Base-by-base conservation (phyloP, 1,140 invertebrate genomes). In the Calephelis virginiensis region DNA sequence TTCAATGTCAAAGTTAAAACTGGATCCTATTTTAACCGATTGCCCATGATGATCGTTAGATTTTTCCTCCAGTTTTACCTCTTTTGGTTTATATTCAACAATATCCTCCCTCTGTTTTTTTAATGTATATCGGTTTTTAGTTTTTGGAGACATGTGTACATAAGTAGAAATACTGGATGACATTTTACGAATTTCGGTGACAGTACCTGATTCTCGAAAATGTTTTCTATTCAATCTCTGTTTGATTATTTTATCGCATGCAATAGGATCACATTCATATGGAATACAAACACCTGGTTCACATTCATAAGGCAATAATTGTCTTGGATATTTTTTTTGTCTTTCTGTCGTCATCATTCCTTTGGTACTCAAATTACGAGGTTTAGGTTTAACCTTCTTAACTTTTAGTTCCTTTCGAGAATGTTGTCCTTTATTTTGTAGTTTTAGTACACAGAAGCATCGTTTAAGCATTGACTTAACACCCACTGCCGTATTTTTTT, bases 231-330 rank as follows among this genome's bases (percentile, higher is more conserved):
- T 66, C 38, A 37, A n/a, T 48, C 68, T 68, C 38, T 12, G 40
- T 53, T 71, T 65, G 11, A 70, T 66, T 17, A 64, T n/a, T 60
- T 68, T 49, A 50, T 72, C 63, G 12, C 71, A 73, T 46, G 63
- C 10, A 40, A 50, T 28, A 28, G 68, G 71, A 68, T 71, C 17
- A 49, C 75, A 74, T 69, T 69, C 48, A 64, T 61, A 67, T 37
- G 69, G 74, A 63, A 67, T 12, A 64, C 72, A 76, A 60, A 72
- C 62, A 49, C 60, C 48, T 38, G 73, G 70, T 63, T 77, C 73
- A 75, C 73, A 77, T 28, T 69, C 70, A 48, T 71, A 74, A 8
- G 68, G 71, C 8, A 56, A 50, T 11, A 61, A 53, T 50, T 38
- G 14, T 1, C 46, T 69, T 61, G 6, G 4, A 7, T 53, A 43